Conservation (phyloP, 2,888 invertebrate genomes). For the Rutpela maculata region DNA sequence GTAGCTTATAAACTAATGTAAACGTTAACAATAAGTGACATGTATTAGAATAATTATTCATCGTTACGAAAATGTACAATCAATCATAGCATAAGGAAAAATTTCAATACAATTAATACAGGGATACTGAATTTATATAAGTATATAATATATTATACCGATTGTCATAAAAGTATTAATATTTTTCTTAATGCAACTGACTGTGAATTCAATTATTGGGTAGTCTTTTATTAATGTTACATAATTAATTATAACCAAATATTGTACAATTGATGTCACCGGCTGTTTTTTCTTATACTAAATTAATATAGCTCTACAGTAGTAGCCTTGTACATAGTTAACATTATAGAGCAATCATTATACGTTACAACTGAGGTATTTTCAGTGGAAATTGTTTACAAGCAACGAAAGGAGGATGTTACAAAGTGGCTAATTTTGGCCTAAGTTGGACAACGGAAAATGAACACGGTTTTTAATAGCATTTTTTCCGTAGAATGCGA, state of each 20-base stretch:
- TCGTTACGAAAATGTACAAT: slow-evolving; percentile 3
- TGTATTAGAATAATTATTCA: neutral
- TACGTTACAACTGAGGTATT: too few species aligned
- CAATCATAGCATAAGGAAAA: slow-evolving; percentile 7
- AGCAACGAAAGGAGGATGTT: too few species aligned
- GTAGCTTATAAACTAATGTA: slow-evolving; percentile 3
- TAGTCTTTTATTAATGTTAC: neutral
- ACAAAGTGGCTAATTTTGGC: too few species aligned
- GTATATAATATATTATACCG: neutral
- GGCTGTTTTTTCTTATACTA: neutral
- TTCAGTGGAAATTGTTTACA: too few species aligned
- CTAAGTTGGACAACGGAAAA: too few species aligned
- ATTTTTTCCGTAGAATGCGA: too few species aligned
- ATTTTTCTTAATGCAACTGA: slow-evolving; percentile 7
- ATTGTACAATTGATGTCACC: neutral
- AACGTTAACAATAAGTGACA: neutral
- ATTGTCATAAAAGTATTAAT: neutral
- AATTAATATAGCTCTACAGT: neutral
- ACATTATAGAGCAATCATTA: too few species aligned
- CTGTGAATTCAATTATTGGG: neutral
- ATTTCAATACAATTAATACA: slow-evolving; percentile 7
- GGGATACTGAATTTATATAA: slow-evolving; percentile 3
- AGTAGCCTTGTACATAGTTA: neutral
- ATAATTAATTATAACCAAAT: neutral
- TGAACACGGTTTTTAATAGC: too few species aligned